Conservation (phyloP, 2,113 vertebrate species). For the Thamnophis sirtalis region DNA sequence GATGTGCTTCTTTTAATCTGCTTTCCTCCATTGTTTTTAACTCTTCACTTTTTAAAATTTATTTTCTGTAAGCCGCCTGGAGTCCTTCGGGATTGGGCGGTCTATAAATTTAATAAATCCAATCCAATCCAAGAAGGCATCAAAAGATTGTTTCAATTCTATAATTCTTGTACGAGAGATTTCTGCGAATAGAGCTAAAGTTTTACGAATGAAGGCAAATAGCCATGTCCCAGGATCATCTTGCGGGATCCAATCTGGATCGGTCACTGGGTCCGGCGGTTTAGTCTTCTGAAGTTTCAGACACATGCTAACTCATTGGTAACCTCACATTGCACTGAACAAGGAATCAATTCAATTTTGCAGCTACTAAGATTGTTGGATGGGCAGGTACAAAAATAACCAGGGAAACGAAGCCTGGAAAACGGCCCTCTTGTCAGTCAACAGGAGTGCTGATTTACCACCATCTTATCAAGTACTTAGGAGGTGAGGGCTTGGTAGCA, state of each 20-base stretch:
- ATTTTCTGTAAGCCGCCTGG: too few relatives aligned
- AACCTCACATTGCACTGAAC: background rate
- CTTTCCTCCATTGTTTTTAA: too few relatives aligned
- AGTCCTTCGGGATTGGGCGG: too few relatives aligned
- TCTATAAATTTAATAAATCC: too few relatives aligned
- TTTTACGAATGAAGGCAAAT: background rate
- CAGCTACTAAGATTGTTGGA: background rate
- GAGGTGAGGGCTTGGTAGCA: background rate
- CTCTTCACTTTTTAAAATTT: too few relatives aligned
- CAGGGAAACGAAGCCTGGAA: background rate
- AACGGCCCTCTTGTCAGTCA: background rate
- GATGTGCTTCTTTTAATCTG: too few relatives aligned
- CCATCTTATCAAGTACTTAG: background rate
- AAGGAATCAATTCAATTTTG: background rate
- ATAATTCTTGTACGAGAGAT: background rate
- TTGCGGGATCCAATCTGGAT: background rate
- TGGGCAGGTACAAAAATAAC: background rate
- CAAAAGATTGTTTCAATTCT: background rate
- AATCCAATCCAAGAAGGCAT: background rate
- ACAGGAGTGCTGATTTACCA: background rate
- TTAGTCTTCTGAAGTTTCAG: background rate
- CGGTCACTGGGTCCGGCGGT: background rate
- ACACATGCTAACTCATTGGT: background rate
- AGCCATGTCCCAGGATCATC: background rate
- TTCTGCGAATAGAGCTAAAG: background rate